Evolutionary conservation across 2,888 invertebrate genomes (phyloP), one percentile per base, ranked within the genome.

Genomic region (Julus scanicus): DNA sequence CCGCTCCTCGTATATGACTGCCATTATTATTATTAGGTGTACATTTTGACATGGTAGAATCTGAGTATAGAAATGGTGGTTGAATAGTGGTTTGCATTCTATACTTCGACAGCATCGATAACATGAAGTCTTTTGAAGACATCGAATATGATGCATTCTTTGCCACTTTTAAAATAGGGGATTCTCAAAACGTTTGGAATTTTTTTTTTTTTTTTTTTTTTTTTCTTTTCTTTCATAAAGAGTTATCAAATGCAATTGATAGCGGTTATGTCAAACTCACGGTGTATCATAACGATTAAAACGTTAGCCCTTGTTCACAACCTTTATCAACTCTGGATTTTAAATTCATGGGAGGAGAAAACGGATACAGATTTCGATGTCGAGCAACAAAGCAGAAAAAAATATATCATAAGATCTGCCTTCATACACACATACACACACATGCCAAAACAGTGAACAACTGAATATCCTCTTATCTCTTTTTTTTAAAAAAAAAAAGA

Each of bases 281-380:
- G 80, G 11, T 37, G 80, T 37, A 80, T 80, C 80, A 37, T 37
- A 80, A 29, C 80, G 80, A 80, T 80, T 80, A 80, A 29, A 80
- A 37, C 13, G 53, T 11, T 80, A 37, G 80, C 80, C 80, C 80
- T 80, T 80, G 80, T 80, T 80, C 80, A 80, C n/a, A n/a, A 80
- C 80, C 80, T 29, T 80, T 37, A 80, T 37, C 80, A 37, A 80
- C 29, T 80, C 37, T 29, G 8, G 80, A 29, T 29, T 80, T 80
- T n/a, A 80, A 80, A 80, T 80, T 13, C 80, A 37, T 37, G 80
- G 80, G 80, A 80, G 80, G 80, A 29, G 80, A 80, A 80, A 80
- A 80, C 80, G 80, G 80, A 80, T 13, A 80, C 80, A 80, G 80
- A 80, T 80, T 80, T 80, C 80, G 80, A 80, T 80, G 80, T 80